These are phyloP conservation scores for Chiloscyllium plagiosum DNA, from an alignment of 2,113 vertebrate genomes.

Conservation along the genomic window DNA sequence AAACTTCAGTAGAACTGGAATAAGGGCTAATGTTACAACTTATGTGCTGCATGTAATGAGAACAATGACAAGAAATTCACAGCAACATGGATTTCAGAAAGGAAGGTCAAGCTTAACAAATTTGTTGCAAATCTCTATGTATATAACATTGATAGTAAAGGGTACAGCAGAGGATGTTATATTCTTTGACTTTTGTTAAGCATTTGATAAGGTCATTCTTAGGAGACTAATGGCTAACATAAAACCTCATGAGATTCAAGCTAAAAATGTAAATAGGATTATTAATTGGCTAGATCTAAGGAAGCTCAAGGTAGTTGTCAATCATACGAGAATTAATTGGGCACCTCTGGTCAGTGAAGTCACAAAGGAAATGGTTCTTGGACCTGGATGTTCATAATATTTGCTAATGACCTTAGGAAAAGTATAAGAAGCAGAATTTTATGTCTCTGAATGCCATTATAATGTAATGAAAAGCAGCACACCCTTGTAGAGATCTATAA, in stretches of 20 bases:
- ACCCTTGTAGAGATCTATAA: not conserved
- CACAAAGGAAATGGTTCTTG: not conserved
- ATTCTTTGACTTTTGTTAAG: conserved; percentile 3
- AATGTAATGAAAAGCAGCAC: not conserved
- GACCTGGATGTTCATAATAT: not conserved
- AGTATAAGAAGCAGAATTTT: not conserved
- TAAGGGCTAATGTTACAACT: not conserved
- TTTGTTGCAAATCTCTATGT: not conserved
- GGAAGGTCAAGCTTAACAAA: conserved; percentile 24
- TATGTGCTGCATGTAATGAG: conserved; percentile 1
- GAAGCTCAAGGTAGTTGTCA: conserved; percentile 14
- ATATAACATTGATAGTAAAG: not conserved
- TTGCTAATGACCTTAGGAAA: not conserved
- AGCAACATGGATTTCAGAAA: not conserved
- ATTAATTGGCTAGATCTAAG: conserved; percentile 26
- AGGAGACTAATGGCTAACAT: not conserved
- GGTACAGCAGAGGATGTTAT: not conserved
- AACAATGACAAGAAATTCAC: not conserved
- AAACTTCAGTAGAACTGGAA: not conserved
- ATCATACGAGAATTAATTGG: conserved; percentile 11
- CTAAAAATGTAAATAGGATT: not conserved
- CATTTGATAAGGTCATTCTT: conserved; percentile 26
- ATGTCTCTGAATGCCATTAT: not conserved
- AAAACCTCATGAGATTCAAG: conserved; percentile 5
- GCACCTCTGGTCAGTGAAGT: not conserved